Base-by-base conservation (phyloP, 2,888 invertebrate genomes). In the Drosophila austrosaltans region DNA sequence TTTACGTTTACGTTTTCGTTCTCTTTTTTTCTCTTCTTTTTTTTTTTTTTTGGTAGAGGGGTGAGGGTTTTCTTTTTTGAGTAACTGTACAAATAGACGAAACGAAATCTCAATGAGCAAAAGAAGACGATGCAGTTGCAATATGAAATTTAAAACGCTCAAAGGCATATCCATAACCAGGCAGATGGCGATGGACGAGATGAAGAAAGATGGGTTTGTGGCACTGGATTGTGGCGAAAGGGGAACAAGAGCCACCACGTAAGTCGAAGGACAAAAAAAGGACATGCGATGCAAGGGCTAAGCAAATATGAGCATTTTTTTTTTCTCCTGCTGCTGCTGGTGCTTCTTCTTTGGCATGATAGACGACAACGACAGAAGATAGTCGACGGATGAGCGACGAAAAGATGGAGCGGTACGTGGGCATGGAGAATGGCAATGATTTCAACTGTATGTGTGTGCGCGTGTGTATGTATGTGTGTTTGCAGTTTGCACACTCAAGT, bases 121-220 rank as follows among this genome's bases (percentile, higher is more conserved):
- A 25, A 67, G 72, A 72, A 74, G 57, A 53, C 66, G 63, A 63
- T 68, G 89, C 84, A 84, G 84, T 83, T 83, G 85, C 89, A 86
- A 86, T 89, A 86, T 89, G 87, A 89, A 86, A 86, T 87, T 89
- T 82, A 80, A 86, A 87, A 87, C 89, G 89, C 87, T 89, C 85
- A 80, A 82, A 86, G 85, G 85, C 87, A 75, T 86, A 86, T 89
- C 85, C 85, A 87, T 86, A 89, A 87, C 85, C 85, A 80, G 82
- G 72, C 81, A 69, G 66, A 30, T 25, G 53, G 36, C 25, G 22
- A 4, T n/a, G 39, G 39, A 16, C 16, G 16, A 3, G 28, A 30
- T 36, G 36, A 8, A 36, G 36, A 36, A 10, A 36, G 36, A 36
- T 36, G 36, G 36, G 22, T 28, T 22, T 30, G 28, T 30, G 28